Percentiles rank a stretch among this genome's conserved stretches.
phyloP scores from a whole-genome alignment of 1,140 invertebrate species.

The Gryllus bimaculatus region DNA sequence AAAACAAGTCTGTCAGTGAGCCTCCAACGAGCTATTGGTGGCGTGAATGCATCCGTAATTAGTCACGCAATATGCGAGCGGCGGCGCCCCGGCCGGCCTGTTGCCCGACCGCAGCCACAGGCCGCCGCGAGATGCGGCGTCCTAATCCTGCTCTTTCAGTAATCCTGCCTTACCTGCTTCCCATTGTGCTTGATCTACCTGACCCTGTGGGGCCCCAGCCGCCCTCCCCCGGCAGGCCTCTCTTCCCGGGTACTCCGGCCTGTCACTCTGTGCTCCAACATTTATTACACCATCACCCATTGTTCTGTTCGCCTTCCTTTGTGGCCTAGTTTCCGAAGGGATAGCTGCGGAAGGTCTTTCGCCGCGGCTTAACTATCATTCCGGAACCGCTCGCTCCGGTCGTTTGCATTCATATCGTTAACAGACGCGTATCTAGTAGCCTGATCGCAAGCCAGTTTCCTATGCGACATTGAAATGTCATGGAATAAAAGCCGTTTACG shows the following conservation, averaged over 20 bases:
- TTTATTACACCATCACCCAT: slow-evolving; percentile 1
- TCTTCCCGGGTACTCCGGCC: not conserved
- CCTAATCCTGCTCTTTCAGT: not conserved
- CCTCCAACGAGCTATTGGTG: no score
- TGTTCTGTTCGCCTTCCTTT: not conserved
- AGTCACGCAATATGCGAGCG: not conserved
- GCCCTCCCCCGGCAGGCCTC: not conserved
- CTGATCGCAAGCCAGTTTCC: not conserved
- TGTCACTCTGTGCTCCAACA: not conserved
- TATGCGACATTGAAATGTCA: not conserved
- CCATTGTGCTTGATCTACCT: not conserved
- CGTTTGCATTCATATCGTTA: not conserved
- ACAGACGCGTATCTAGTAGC: no score
- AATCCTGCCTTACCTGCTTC: not conserved
- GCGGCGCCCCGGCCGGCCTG: not conserved
- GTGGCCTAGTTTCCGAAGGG: not conserved
- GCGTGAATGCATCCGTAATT: not conserved
- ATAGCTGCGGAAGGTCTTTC: not conserved
- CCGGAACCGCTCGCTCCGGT: not conserved
- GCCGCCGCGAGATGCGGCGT: not conserved
- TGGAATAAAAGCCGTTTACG: not conserved
- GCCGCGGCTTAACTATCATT: no score
- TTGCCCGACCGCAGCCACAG: not conserved
- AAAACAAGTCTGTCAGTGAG: no score
- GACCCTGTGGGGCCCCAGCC: no score